Base-by-base conservation (phyloP, 2,888 invertebrate genomes). In the Drosophila paracracens region DNA sequence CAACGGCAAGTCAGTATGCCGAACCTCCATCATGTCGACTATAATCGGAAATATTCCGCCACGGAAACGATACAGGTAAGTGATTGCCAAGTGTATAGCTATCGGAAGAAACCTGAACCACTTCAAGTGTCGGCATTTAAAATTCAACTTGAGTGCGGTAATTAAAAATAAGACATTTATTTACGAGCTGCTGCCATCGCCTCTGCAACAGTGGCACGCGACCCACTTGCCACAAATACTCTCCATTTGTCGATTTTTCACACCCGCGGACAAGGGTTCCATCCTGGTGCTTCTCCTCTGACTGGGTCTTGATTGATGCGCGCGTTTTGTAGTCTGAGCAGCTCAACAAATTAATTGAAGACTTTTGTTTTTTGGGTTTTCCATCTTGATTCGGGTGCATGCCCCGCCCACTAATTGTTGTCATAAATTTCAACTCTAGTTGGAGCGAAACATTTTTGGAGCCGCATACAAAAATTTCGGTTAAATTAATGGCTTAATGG, bases 1-100 rank as follows among this genome's bases (percentile, higher is more conserved):
- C 21, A 2, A 46, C 25, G 25, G 46, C 25, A 57, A 43, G 51
- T 53, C 79, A 79, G 74, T 25, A 92, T 92, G 92, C 92, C 92
- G 83, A 92, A 92, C 87, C 92, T 92, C 82, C 92, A 92, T 83
- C 92, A 91, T 91, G 92, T 92, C 65, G 92, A 92, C 88, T 92
- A 93, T 83, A 93, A 93, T 88, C 93, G 92, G 82, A 93, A 93
- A 84, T 93, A 93, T 84, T 92, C 93, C 78, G 93, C 93, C 72
- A 93, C 93, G 91, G 93, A 93, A 93, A 93, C 93, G 79, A 93
- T 93, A 84, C 92, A 93, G 93, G 93, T 93, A 91, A 92, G 93
- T 92, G 84, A 64, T 50, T 64, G 60, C 31, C 21, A 46, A 7
- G 46, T 13, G 16, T 46, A 29, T 29, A 51, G 21, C 43, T 18